A percentile compares a stretch with the other conserved stretches of the same genome.
These are phyloP conservation scores for Trachemys scripta DNA, from an alignment of 2,113 vertebrate genomes.

Conservation along the genomic window DNA sequence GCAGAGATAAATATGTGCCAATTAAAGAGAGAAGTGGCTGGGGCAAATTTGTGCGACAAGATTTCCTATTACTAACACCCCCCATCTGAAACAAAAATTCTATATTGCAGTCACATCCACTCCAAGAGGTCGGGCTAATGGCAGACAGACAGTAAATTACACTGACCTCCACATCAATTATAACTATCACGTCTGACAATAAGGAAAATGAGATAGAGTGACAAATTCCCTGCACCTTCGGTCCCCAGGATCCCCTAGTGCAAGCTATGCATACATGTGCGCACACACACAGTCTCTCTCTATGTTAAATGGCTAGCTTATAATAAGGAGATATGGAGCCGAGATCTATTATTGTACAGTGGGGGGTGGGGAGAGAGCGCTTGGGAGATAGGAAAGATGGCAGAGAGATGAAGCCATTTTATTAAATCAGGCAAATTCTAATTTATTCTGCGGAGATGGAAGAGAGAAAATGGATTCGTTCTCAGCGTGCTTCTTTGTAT, in stretches of 20 bases:
- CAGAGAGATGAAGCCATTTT: constrained; percentile 91
- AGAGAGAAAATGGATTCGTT: constrained; percentile 78
- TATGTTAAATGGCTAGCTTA: not conserved
- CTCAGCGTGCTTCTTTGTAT: constrained; percentile 70
- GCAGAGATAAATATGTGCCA: constrained; percentile 36
- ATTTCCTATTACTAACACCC: constrained; percentile 31
- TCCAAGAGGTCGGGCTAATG: constrained; percentile 83
- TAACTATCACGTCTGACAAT: constrained; percentile 88
- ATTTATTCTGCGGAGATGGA: constrained; percentile 81
- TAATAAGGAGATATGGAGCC: not conserved
- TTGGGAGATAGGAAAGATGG: constrained; percentile 85
- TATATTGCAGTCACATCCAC: constrained; percentile 88
- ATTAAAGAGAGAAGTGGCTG: constrained; percentile 10
- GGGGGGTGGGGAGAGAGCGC: constrained; percentile 63
- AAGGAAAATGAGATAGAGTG: constrained; percentile 75
- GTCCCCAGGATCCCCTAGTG: not conserved
- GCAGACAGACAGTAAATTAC: constrained; percentile 88
- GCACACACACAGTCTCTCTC: not conserved
- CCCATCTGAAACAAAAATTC: constrained; percentile 65
- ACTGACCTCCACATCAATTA: constrained; percentile 91
- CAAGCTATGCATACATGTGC: not conserved
- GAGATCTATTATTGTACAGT: constrained; percentile 5
- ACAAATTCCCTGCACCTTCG: constrained; percentile 18
- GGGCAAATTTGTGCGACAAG: constrained; percentile 34
- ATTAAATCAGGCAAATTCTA: constrained; percentile 92